Evolutionary conservation across 2,888 invertebrate genomes (phyloP), one percentile per base, ranked within the genome.

Genomic region (Chouioia cunea): DNA sequence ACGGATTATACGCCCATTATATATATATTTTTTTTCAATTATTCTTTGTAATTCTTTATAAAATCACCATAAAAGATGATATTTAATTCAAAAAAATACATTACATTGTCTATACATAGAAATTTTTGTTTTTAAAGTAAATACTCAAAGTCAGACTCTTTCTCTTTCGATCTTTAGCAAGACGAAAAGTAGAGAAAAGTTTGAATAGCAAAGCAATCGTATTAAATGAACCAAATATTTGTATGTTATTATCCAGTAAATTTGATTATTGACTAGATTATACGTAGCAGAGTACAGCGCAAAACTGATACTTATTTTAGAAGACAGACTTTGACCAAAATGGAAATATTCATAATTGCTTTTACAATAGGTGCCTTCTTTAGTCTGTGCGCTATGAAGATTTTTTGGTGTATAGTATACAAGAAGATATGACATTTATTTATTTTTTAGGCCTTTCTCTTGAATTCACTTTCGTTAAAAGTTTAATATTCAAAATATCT

Each of bases 221-320:
- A 12, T 36, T 6, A 12, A 36, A 36, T 36, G 56, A 44, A 50
- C 14, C 12, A 14, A 56, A 23, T 36, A 36, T 36, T 58, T 57
- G n/a, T 50, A 12, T 58, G 62, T 62, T 62, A 47, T 59, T 48
- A 23, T 46, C 58, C 46, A 47, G 50, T 16, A 53, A 60, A 57
- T 65, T 69, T 62, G 60, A n/a, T 6, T 69, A 65, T 57, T 72
- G 72, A 72, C 72, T 72, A 72, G 72, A 72, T 20, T 68, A 36
- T 54, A 52, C 36, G 56, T 68, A 57, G 15, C n/a, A 58, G 43
- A 23, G 22, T 36, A 36, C 36, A 36, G 36, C 36, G 36, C 10
- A 10, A 10, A 36, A 36, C 10, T 36, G 50, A 57, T 14, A 65
- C 16, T 36, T 36, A 36, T 63, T 36, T 2, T 2, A 44, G 60